A percentile compares a stretch with the other conserved stretches of the same genome.
Conservation (phyloP, 1,140 invertebrate species). For the Sarcophaga peregrina region DNA sequence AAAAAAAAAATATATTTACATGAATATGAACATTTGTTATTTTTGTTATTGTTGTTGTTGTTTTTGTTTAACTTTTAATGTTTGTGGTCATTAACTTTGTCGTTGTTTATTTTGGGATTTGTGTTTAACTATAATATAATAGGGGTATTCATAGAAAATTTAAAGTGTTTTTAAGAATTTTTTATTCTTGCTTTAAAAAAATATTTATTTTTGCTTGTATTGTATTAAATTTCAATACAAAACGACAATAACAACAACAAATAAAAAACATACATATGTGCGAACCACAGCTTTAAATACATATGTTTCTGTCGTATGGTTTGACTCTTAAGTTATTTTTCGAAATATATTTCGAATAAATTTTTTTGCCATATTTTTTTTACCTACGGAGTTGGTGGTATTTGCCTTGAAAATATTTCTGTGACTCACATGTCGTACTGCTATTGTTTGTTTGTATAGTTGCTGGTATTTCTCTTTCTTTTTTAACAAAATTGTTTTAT, state of each 20-base stretch:
- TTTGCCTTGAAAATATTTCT: no score
- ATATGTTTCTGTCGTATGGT: neutral
- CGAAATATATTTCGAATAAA: no score
- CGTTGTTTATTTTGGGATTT: neutral
- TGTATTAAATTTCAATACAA: neutral
- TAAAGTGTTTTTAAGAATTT: neutral
- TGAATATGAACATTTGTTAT: neutral
- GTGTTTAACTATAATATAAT: neutral
- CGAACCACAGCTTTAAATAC: neutral
- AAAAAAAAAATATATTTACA: neutral
- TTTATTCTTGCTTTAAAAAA: neutral
- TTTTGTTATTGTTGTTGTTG: neutral
- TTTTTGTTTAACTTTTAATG: slow-evolving; percentile 7
- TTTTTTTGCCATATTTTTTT: no score
- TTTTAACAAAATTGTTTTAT: no score
- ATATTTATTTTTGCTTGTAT: neutral
- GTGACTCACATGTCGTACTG: no score
- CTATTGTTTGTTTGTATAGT: no score
- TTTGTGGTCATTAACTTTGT: slow-evolving; percentile 34
- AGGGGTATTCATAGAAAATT: no score
- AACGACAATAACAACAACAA: no score
- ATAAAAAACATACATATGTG: neutral
- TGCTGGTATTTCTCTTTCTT: no score
- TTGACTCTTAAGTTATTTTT: neutral
- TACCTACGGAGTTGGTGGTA: no score